phyloP scores from a whole-genome alignment of 2,113 vertebrate species.

The Sisor rabdophorus region DNA sequence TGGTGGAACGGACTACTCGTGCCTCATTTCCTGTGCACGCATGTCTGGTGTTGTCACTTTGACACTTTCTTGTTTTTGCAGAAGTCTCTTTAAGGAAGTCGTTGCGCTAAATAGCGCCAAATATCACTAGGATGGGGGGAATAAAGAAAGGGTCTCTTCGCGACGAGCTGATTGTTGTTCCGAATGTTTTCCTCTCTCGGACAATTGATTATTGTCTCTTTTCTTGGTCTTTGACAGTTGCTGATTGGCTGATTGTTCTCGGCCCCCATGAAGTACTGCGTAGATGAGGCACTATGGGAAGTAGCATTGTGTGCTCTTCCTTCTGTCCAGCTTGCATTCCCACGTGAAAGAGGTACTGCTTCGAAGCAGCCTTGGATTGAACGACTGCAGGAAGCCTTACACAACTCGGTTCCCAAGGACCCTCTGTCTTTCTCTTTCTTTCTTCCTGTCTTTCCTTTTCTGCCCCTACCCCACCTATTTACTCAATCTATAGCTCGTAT shows the following conservation, averaged over 20 bases:
- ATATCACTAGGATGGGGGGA: constrained; percentile 52
- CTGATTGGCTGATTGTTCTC: constrained; percentile 96
- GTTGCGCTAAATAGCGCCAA: constrained; percentile 55
- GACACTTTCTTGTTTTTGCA: constrained; percentile 9
- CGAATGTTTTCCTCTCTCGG: constrained; percentile 68
- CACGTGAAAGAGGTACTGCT: constrained; percentile 92
- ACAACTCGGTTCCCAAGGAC: constrained; percentile 80
- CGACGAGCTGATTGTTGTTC: constrained; percentile 67
- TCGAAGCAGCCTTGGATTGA: constrained; percentile 74
- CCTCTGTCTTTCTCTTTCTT: constrained; percentile 33
- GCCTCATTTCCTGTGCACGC: background rate
- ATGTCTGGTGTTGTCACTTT: background rate
- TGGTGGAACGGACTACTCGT: background rate
- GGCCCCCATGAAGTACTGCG: constrained; percentile 76
- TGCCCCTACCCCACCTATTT: constrained; percentile 41
- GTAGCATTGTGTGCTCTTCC: constrained; percentile 97
- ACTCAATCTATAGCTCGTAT: constrained; percentile 62
- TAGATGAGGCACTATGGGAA: constrained; percentile 90
- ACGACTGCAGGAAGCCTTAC: constrained; percentile 67
- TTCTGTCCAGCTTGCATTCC: constrained; percentile 91
- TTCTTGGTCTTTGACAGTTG: constrained; percentile 84
- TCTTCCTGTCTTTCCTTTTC: constrained; percentile 28
- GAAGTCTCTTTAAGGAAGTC: constrained; percentile 51
- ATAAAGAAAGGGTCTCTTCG: constrained; percentile 64
- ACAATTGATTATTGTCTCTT: constrained; percentile 90